These are phyloP conservation scores for Macrosoma leucophasiata DNA, from an alignment of 2,888 invertebrate genomes.

Conservation along the genomic window DNA sequence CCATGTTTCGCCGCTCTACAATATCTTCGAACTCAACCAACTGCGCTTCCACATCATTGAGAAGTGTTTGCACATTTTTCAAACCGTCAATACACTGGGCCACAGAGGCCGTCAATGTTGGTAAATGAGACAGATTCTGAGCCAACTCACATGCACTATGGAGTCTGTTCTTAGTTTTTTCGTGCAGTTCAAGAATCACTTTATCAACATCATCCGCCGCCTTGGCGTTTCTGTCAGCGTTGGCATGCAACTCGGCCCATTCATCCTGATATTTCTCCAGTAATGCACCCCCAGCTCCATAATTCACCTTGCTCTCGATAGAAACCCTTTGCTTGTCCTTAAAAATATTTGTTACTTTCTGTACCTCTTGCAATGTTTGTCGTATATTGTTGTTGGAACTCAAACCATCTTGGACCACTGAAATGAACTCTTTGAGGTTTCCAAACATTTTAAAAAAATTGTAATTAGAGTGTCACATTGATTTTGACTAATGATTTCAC, in stretches of 20 bases:
- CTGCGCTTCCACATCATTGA: slow-evolving; percentile 79
- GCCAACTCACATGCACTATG: slow-evolving; percentile 54
- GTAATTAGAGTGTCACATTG: too few species aligned
- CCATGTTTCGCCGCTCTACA: slow-evolving; percentile 81
- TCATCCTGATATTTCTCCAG: slow-evolving; percentile 82
- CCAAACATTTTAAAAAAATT: slow-evolving; percentile 55
- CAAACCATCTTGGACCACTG: slow-evolving; percentile 65
- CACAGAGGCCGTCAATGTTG: slow-evolving; percentile 55
- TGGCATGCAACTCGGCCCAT: slow-evolving; percentile 82
- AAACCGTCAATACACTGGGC: slow-evolving; percentile 70
- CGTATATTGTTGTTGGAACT: slow-evolving; percentile 56
- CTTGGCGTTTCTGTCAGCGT: slow-evolving; percentile 81
- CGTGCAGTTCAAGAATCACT: slow-evolving; percentile 52
- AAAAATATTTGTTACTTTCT: slow-evolving; percentile 60
- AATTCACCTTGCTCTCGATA: slow-evolving; percentile 56
- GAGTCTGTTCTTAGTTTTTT: slow-evolving; percentile 42
- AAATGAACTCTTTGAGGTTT: slow-evolving; percentile 65
- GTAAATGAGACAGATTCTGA: slow-evolving; percentile 50
- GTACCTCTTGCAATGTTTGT: slow-evolving; percentile 63
- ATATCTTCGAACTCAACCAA: slow-evolving; percentile 80
- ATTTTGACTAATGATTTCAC: too few species aligned
- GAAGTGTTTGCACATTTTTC: slow-evolving; percentile 70
- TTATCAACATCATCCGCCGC: slow-evolving; percentile 72
- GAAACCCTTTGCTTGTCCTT: slow-evolving; percentile 53
- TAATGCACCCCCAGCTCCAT: slow-evolving; percentile 80